Conservation (phyloP, 2,888 invertebrate genomes). For the Mellilla xanthometata region DNA sequence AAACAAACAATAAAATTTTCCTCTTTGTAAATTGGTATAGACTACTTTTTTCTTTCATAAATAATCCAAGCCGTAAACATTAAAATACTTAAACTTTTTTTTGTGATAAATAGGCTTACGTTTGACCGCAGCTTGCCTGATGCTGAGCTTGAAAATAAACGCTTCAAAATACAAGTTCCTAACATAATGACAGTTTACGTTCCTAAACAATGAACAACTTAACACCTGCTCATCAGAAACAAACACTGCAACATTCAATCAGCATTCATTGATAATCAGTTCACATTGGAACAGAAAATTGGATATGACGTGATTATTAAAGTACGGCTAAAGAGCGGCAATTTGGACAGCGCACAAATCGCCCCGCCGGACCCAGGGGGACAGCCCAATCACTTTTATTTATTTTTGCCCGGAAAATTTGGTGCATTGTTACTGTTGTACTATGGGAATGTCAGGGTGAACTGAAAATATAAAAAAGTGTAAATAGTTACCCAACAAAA, state of each 20-base stretch:
- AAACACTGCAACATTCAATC: slow-evolving; percentile 56
- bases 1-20: no score
- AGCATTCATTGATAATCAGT: slow-evolving; percentile 65
- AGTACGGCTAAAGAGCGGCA: slow-evolving; percentile 73
- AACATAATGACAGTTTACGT: no score
- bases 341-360: slow-evolving; percentile 72
- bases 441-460: slow-evolving; percentile 20
- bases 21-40: no score
- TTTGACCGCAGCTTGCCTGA: no score
- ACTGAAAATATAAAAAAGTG: neutral
- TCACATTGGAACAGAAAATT: slow-evolving; percentile 66
- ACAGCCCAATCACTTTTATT: slow-evolving; percentile 45
- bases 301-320: slow-evolving; percentile 79
- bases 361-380: slow-evolving; percentile 59
- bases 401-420: slow-evolving; percentile 49
- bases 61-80: no score
- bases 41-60: no score
- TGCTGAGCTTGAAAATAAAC: no score
- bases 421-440: slow-evolving; percentile 26
- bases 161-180: no score
- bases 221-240: slow-evolving; percentile 32
- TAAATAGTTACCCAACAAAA: no score
- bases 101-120: no score
- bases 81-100: no score
- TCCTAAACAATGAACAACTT: slow-evolving; percentile 12